Evolutionary conservation across 2,888 invertebrate species (phyloP).

Genomic region (Cybosia mesomella): DNA sequence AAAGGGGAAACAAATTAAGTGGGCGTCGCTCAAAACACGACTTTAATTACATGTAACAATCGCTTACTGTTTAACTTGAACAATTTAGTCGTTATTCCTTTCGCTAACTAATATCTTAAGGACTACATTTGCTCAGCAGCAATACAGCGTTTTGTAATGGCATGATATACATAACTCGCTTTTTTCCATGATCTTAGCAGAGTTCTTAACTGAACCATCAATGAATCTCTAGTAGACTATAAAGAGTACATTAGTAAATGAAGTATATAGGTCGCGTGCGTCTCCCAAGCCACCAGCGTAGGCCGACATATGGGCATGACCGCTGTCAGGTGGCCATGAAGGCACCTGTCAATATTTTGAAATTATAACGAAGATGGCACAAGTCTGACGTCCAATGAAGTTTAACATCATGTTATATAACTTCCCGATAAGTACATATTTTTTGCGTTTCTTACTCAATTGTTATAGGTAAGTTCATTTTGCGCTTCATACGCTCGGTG

Average conservation of each 20-base stretch:
- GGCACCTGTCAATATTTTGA: conserved; percentile 77
- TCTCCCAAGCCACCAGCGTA: conserved; percentile 48
- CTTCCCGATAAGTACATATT: background rate
- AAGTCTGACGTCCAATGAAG: conserved; percentile 33
- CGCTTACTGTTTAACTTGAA: conserved; percentile 57
- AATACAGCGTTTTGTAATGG: conserved; percentile 20
- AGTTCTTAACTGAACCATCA: conserved; percentile 14
- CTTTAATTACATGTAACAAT: conserved; percentile 73
- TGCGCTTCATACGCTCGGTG: too few relatives aligned
- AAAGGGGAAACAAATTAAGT: conserved; percentile 69
- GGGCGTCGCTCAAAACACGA: conserved; percentile 68
- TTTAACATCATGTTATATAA: background rate
- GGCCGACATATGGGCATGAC: conserved; percentile 80
- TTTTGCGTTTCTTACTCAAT: background rate
- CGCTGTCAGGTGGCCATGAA: conserved; percentile 78
- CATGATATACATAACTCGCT: conserved; percentile 27
- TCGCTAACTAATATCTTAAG: conserved; percentile 28
- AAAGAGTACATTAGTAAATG: conserved; percentile 26
- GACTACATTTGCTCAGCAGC: conserved; percentile 28
- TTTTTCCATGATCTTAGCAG: background rate
- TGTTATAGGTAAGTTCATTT: too few relatives aligned
- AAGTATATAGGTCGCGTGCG: conserved; percentile 70
- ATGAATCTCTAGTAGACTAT: conserved; percentile 20
- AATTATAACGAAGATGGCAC: conserved; percentile 46
- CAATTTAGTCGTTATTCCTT: conserved; percentile 42